Base-by-base conservation (phyloP, 2,888 invertebrate species). In the Aricia artaxerxes region DNA sequence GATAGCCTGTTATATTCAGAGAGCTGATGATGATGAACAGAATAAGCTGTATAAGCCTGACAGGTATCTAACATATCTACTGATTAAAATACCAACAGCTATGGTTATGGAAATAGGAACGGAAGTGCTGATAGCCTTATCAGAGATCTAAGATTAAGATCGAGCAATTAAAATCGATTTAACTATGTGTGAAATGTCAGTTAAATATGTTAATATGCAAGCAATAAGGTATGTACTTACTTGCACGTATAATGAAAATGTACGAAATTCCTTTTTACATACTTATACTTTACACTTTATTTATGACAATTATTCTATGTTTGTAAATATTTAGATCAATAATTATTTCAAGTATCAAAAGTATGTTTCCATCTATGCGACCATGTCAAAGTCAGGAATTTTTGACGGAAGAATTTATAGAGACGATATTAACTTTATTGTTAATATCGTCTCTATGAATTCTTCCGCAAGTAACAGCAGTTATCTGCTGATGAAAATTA, bases 71-170 rank as follows among this genome's bases (percentile, higher is more conserved):
- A 35, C 4, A 69, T 69, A 69, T 35, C 35, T 38, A 73, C 24
- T 73, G 44, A 73, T 73, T 73, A 73, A 73, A 73, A 73, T 73
- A 73, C 40, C 73, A 44, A 44, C 73, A 73, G 73, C 44, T 73
- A 24, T 73, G 44, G 73, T 73, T 73, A 73, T 73, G 44, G 73
- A 40, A 73, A 73, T 73, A 40, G 44, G 73, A 73, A 44, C 40
- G 73, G 73, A 73, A n/a, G 73, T 44, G n/a, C 9, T 73, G 73
- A 73, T 73, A 73, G 44, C 73, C 73, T 24, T 44, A 73, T 73
- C 44, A 44, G 44, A n/a, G 1, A 73, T 73, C 73, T 73, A 73
- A 44, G 40, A 73, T 73, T 44, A 44, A 40, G n/a, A 73, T 73
- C 73, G 44, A 40, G 73, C 73, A 73, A 73, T 73, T 73, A 73